Percentiles rank a stretch among this genome's conserved stretches.
Conservation (phyloP, 2,888 invertebrate species). For the Ctenicera cuprea region DNA sequence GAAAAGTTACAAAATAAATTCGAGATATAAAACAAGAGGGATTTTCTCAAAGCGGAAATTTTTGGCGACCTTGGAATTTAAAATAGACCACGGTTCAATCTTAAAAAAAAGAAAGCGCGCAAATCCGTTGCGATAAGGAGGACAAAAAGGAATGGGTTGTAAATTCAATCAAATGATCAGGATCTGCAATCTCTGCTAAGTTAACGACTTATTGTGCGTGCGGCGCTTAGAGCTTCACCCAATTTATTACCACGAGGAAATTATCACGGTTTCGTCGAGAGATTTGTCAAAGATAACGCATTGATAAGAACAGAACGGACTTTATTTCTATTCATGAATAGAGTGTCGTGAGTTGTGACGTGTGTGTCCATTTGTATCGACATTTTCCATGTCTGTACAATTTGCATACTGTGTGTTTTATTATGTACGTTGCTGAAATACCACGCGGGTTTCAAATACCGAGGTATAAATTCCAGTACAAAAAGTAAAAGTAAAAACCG, state of each 20-base stretch:
- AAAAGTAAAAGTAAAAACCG: not conserved
- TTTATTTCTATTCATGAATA: conserved; percentile 16
- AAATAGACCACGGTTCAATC: too few species aligned
- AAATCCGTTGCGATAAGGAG: not conserved
- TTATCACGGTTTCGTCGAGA: conserved; percentile 8
- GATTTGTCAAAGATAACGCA: conserved; percentile 12
- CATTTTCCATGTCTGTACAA: conserved; percentile 19
- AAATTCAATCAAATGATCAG: conserved; percentile 21
- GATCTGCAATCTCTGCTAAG: conserved; percentile 14
- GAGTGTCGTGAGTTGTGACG: conserved; percentile 6
- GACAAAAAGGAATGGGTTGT: not conserved
- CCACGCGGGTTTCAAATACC: not conserved
- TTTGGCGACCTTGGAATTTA: not conserved
- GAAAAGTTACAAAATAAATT: too few species aligned
- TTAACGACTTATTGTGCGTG: conserved; percentile 23
- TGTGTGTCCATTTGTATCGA: conserved; percentile 16
- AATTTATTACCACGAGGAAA: conserved; percentile 30
- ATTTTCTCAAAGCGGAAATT: too few species aligned
- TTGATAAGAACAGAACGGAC: not conserved
- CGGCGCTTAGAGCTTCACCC: conserved; percentile 6
- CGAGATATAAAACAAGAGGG: too few species aligned
- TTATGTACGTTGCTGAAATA: not conserved
- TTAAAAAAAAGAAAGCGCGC: not conserved
- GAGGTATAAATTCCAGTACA: not conserved
- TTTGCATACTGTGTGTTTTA: conserved; percentile 2